Conservation (phyloP, 2,888 invertebrate species). For the Rhingia rostrata region DNA sequence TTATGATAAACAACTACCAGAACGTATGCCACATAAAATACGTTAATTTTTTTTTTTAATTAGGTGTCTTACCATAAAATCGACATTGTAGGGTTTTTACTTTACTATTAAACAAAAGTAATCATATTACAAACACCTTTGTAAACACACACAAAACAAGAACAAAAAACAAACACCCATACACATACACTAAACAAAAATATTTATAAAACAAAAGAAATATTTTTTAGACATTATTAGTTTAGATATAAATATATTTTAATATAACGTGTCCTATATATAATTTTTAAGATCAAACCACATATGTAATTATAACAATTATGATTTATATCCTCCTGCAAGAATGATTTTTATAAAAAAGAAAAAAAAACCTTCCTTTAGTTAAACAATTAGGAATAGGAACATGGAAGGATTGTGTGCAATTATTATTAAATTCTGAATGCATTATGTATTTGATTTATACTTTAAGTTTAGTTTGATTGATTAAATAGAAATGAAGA, state of each 20-base stretch:
- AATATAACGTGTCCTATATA: conserved; percentile 69
- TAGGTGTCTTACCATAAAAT: conserved; percentile 46
- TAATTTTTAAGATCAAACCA: conserved; percentile 63
- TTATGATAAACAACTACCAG: conserved; percentile 40
- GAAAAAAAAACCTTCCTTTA: conserved; percentile 44
- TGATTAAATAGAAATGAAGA: conserved; percentile 32
- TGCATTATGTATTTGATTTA: conserved; percentile 63
- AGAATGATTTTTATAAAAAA: conserved; percentile 17
- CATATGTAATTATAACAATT: conserved; percentile 53
- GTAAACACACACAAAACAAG: conserved; percentile 26
- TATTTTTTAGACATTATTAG: conserved; percentile 62
- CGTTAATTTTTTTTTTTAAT: conserved; percentile 48
- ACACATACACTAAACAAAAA: conserved; percentile 34
- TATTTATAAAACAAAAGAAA: conserved; percentile 57
- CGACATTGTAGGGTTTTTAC: conserved; percentile 49
- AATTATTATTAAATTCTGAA: conserved; percentile 69
- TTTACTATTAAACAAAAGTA: conserved; percentile 22
- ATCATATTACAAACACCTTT: conserved; percentile 30
- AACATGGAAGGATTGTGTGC: conserved; percentile 53
- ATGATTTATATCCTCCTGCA: conserved; percentile 41
- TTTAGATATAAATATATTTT: conserved; percentile 69
- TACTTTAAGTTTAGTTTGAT: conserved; percentile 68
- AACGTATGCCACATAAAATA: conserved; percentile 58
- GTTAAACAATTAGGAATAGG: conserved; percentile 43
- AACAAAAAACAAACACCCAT: background rate